Evolutionary conservation across 1,140 invertebrate genomes (phyloP), one percentile per base, ranked within the genome.

Genomic region (Araneus ventricosus): DNA sequence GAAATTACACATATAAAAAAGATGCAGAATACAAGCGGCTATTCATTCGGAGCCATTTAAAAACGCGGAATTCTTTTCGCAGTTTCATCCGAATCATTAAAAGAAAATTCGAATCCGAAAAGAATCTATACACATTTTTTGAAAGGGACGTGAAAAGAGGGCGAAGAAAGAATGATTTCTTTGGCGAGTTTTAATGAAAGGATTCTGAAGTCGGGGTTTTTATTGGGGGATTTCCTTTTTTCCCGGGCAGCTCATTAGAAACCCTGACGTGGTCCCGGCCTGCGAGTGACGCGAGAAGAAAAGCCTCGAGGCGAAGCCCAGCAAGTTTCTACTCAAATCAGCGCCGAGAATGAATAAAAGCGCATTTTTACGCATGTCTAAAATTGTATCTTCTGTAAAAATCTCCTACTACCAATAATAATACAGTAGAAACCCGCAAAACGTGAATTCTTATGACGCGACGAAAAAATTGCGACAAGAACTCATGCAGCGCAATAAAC

Each of bases 71-170:
- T 70, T 67, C 34, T 59, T 82, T 82, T 45, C 37, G 34, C 61
- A 34, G 27, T 75, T 20, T 75, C 63, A 70, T 88, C 61, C 86
- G 57, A 88, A 88, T 88, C 86, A 88, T 88, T 88, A 88, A 52
- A 82, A 88, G 86, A 88, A 70, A 88, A 88, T 88, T 88, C 59
- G 61, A 88, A 88, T 88, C 20, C 61, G 30, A 45, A 34, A 88
- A 70, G 86, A 88, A 88, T 88, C 70, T 88, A 88, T 88, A 88
- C 86, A 88, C 63, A 88, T 88, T 88, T 70, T 88, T 67, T 82
- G 80, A 82, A 82, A 82, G 27, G 80, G 37, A 41, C 75, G 24
- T 24, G 30, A 41, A 80, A 41, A 80, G 30, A 75, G 70, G 30
- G 70, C 70, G 70, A 75, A 82, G 41, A 82, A 82, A 82, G 80